Percentiles rank a stretch among this genome's conserved stretches.
Conservation (phyloP, 2,113 vertebrate genomes). For the Podocnemis expansa region DNA sequence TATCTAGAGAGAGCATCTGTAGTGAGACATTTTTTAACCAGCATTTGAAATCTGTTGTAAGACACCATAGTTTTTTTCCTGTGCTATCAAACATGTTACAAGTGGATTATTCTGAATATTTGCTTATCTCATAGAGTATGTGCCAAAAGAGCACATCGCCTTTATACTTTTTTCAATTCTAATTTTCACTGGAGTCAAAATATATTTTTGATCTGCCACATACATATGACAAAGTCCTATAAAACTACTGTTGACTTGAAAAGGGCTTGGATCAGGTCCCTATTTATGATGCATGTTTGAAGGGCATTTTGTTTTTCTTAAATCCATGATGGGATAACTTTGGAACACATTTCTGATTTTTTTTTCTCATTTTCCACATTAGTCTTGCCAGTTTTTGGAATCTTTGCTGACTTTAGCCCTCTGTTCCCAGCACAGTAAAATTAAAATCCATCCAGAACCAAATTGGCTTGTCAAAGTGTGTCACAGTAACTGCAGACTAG, state of each 20-base stretch:
- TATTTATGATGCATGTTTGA: not conserved
- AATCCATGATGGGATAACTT: fast-evolving
- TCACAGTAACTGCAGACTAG: not conserved
- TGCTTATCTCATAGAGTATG: not conserved
- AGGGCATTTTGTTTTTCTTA: not conserved
- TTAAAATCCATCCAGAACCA: not conserved
- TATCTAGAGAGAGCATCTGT: not conserved
- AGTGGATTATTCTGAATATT: not conserved
- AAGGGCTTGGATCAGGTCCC: not conserved
- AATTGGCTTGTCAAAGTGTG: not conserved
- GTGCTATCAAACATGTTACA: not conserved
- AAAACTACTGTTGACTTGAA: not conserved
- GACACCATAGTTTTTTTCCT: not conserved
- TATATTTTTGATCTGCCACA: not conserved
- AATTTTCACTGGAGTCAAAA: not conserved
- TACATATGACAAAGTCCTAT: not conserved
- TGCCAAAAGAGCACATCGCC: not conserved
- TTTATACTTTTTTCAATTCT: not conserved
- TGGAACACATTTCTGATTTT: not conserved
- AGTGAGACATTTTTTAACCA: not conserved
- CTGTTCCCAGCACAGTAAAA: not conserved
- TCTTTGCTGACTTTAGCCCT: not conserved
- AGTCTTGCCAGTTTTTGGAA: not conserved
- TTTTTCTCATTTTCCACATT: not conserved
- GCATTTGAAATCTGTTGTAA: not conserved